Evolutionary conservation across 92 coral and sea anemone genomes (phyloP), one percentile per base, ranked within the genome.

Genomic region (Umimayanthus chanpuru): DNA sequence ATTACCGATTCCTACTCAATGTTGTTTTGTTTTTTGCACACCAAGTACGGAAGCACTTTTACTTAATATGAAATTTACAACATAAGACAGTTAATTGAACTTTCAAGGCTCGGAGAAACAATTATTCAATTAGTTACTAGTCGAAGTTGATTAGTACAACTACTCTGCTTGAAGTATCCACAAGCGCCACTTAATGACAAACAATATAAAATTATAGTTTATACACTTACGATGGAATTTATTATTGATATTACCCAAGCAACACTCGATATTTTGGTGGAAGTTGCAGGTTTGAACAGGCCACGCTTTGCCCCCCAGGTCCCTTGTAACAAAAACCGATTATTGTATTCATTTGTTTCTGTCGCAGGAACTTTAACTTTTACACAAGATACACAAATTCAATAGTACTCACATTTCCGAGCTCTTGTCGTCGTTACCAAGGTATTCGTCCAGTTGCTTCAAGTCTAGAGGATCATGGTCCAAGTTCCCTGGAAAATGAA

Each of bases 401-500:
- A 16, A 61, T 5, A 10, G 5, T 70, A 47, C 87, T 83, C 66
- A 83, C 87, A 83, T 21, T n/a, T 68, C 87, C 1, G 87, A 6
- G 18, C 76, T 28, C 25, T 83, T 83, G 4, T 83, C 87, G 6
- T 83, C 78, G 67, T 55, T 80, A 28, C 87, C 43, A 8, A 83
- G 87, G 23, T 83, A 83, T 47, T 83, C 87, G 66, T 83, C 87
- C 1, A 83, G 64, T 29, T 83, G 87, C 12, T 68, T 83, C 65
- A 83, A 8, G 65, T 83, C 87, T 6, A 83, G 65, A 6, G 87
- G 79, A 47, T 83, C 87, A 23, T 71, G 44, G 20, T 83, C 78
- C 6, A 83, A 41, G 41, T 66, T 83, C 21, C 87, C 87, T 83
- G 67, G 20, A 83, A 29, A 39, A 18, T 9, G 23, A 36, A 61